Percentiles rank a stretch among this genome's conserved stretches.
Evolutionary conservation across 2,888 invertebrate species (phyloP).

Genomic region (Teleiodes luculella): DNA sequence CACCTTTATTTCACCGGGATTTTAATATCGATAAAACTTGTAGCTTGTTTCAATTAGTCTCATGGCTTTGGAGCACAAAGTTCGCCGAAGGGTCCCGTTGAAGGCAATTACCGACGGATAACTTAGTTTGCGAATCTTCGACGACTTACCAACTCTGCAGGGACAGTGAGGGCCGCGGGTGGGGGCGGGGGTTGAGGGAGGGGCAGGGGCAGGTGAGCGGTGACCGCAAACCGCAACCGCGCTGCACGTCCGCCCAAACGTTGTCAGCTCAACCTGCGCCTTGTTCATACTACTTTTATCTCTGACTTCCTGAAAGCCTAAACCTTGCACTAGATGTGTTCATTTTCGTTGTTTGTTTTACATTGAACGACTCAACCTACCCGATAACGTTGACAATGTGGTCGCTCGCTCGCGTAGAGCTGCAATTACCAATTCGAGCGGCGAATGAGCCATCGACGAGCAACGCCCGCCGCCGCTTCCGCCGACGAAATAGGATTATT

Average conservation of each 20-base stretch:
- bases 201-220: background rate
- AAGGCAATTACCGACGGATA: constrained; percentile 7
- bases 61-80: background rate
- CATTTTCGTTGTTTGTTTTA: no score
- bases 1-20: background rate
- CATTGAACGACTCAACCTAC: no score
- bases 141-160: constrained; percentile 1
- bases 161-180: background rate
- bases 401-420: no score
- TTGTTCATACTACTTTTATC: background rate
- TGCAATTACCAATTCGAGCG: no score
- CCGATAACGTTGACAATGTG: no score
- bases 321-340: no score
- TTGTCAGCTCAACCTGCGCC: background rate
- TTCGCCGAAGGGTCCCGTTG: constrained; percentile 2
- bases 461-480: no score
- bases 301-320: background rate
- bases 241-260: background rate
- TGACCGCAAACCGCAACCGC: constrained; percentile 5
- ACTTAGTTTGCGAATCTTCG: constrained; percentile 5
- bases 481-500: no score
- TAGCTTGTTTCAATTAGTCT: constrained; percentile 4
- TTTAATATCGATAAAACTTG: background rate
- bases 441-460: no score
- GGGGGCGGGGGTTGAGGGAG: background rate